Evolutionary conservation across 1,140 invertebrate genomes (phyloP).

Genomic region (Cardiocondyla obscurior): DNA sequence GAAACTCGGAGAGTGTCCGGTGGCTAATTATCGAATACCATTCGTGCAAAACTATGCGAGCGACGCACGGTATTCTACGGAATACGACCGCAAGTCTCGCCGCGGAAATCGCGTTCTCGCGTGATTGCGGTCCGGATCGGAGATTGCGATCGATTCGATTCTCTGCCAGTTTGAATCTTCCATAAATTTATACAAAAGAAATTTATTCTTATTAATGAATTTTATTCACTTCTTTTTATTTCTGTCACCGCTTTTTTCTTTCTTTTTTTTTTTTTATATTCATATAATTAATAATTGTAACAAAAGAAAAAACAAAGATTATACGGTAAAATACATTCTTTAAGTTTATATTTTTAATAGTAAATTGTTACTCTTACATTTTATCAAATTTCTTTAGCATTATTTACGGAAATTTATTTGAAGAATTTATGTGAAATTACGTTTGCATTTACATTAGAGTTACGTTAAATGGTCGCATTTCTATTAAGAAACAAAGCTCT

Average conservation of each 20-base stretch:
- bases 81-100: conserved; percentile 29
- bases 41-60: conserved; percentile 35
- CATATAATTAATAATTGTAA: background rate
- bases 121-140: conserved; percentile 28
- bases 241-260: background rate
- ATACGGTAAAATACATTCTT: no score
- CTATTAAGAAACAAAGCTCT: background rate
- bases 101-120: conserved; percentile 17
- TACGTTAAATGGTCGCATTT: background rate
- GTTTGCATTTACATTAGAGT: background rate
- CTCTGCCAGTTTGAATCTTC: background rate
- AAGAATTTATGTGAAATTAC: no score
- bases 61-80: conserved; percentile 22
- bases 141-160: conserved; percentile 34
- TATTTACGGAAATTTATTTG: background rate
- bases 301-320: no score
- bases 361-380: background rate
- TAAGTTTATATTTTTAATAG: background rate
- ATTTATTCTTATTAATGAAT: conserved; percentile 12
- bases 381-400: background rate
- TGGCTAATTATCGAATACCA: conserved; percentile 48
- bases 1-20: conserved; percentile 12
- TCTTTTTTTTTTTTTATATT: background rate
- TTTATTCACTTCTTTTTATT: background rate
- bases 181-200: conserved; percentile 6